Percentiles rank a stretch among this genome's conserved stretches.
phyloP scores from a whole-genome alignment of 1,140 invertebrate species.

The Zeugodacus cucurbitae region DNA sequence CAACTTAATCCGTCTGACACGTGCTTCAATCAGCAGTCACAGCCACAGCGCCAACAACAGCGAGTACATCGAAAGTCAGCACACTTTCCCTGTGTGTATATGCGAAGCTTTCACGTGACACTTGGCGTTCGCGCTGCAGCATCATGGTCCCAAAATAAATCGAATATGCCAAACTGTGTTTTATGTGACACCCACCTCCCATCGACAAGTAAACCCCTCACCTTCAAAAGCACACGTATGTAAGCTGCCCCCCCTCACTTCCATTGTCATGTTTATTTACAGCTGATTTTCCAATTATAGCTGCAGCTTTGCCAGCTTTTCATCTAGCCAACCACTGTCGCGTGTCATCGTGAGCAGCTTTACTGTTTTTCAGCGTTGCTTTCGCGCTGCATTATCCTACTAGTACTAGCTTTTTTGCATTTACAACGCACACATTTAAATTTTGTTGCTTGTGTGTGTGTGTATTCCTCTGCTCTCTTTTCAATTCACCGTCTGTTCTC shows the following conservation, averaged over 20 bases:
- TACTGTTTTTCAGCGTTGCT: neutral
- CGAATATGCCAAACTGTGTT: conserved; percentile 5
- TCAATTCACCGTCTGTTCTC: neutral
- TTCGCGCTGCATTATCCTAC: neutral
- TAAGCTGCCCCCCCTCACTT: neutral
- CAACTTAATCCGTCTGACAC: conserved; percentile 36
- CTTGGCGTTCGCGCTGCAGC: neutral
- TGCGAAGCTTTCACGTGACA: neutral
- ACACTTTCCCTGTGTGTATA: neutral
- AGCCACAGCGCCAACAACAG: neutral
- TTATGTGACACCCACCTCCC: neutral
- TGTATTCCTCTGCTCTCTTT: neutral
- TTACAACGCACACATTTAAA: neutral
- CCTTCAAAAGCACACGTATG: neutral
- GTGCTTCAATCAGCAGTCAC: conserved; percentile 26
- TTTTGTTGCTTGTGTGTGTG: neutral
- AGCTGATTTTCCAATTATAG: neutral
- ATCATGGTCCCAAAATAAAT: neutral
- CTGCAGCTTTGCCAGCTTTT: conserved; percentile 2
- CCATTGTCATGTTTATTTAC: neutral
- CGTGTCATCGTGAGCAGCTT: neutral
- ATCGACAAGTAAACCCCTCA: too few relatives aligned
- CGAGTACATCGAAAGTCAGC: neutral
- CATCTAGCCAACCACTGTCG: neutral
- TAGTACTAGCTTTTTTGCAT: neutral